phyloP scores from a whole-genome alignment of 2,113 vertebrate species.

The Geococcyx californianus region DNA sequence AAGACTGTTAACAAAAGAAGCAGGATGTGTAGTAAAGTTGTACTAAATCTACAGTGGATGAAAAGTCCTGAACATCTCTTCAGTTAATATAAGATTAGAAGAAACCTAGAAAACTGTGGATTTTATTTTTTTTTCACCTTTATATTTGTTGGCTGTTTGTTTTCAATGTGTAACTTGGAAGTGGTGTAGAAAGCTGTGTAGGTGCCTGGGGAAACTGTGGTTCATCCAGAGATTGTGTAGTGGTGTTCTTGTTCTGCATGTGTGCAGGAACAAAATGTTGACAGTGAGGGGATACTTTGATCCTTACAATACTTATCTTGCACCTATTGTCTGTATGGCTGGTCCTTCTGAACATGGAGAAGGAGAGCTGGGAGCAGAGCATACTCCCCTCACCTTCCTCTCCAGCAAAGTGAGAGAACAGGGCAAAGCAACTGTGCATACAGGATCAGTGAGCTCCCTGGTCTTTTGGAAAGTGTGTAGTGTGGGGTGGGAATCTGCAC shows the following conservation, averaged over 20 bases:
- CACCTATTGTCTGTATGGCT: not conserved
- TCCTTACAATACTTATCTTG: not conserved
- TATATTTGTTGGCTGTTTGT: not conserved
- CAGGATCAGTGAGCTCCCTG: not conserved
- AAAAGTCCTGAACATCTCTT: not conserved
- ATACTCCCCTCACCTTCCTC: not conserved
- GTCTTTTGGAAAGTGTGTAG: not conserved
- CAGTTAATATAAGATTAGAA: not conserved
- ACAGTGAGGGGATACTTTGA: not conserved
- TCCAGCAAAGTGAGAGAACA: not conserved
- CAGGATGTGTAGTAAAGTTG: not conserved
- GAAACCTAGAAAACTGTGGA: not conserved
- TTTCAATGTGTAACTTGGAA: not conserved
- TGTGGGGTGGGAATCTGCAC: fast-evolving
- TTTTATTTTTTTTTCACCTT: not conserved
- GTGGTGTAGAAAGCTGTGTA: not conserved
- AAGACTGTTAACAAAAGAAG: not conserved
- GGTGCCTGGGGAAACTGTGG: not conserved
- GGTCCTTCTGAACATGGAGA: not conserved
- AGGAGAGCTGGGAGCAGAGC: not conserved
- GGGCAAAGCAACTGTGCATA: fast-evolving
- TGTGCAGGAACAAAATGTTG: not conserved
- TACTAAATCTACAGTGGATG: not conserved
- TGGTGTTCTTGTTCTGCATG: not conserved
- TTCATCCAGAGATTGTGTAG: fast-evolving